phyloP scores from a whole-genome alignment of 2,113 vertebrate genomes.

The Hypocryptadius cinnamomeus region DNA sequence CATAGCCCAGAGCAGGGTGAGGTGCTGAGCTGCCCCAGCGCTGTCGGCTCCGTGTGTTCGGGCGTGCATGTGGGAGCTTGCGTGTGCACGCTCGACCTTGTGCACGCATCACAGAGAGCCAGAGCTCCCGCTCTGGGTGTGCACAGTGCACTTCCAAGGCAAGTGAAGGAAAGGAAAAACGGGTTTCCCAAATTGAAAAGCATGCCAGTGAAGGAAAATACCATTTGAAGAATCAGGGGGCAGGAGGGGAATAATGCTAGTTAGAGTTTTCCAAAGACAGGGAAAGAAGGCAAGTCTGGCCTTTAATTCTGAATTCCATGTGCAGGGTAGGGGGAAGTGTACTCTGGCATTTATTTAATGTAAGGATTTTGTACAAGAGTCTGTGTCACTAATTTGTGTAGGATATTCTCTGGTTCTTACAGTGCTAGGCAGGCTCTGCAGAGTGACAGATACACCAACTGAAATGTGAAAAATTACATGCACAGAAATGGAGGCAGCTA shows the following conservation, averaged over 20 bases:
- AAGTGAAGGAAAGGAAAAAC: not conserved
- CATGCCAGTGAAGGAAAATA: not conserved
- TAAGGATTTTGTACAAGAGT: not conserved
- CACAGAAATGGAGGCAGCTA: not conserved
- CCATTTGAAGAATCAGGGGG: not conserved
- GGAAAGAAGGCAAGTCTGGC: not conserved
- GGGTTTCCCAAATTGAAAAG: not conserved
- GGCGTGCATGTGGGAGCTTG: not conserved
- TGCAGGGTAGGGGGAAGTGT: not conserved
- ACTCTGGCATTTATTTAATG: not conserved
- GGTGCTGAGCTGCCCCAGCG: not conserved
- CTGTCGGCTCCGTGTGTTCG: not conserved
- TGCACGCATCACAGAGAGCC: not conserved
- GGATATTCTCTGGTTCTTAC: not conserved
- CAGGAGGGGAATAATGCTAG: not conserved
- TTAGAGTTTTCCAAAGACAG: not conserved
- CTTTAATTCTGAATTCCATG: not conserved
- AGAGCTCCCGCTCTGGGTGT: not conserved
- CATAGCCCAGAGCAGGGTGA: not conserved
- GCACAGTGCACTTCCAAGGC: not conserved
- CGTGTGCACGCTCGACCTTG: not conserved
- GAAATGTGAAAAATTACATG: not conserved
- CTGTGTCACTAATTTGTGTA: not conserved
- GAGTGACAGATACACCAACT: not conserved
- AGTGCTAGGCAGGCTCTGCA: not conserved